phyloP scores from a whole-genome alignment of 2,888 invertebrate species.

The Harpagoxenus sublaevis region DNA sequence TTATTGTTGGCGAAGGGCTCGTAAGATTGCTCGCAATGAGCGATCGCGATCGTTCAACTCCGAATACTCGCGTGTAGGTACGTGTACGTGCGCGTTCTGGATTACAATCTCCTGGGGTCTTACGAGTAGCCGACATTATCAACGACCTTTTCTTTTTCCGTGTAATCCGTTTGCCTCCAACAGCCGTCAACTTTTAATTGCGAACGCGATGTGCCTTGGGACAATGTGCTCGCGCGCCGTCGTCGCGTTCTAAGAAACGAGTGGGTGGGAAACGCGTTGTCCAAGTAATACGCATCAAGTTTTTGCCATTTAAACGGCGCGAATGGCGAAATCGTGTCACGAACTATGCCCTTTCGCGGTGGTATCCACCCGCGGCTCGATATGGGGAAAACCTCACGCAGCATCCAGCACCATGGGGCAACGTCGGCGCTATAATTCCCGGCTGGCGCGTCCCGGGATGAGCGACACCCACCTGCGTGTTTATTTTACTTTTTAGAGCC shows the following conservation, averaged over 20 bases:
- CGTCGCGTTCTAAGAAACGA: background rate
- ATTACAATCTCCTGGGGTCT: background rate
- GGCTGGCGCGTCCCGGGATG: conserved; percentile 11
- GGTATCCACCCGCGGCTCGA: conserved; percentile 53
- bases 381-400: conserved; percentile 54
- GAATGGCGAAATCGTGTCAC: conserved; percentile 67
- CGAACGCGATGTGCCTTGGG: background rate
- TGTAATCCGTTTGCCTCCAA: background rate
- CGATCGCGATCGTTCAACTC: conserved; percentile 14
- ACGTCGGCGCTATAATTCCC: conserved; percentile 25
- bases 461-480: conserved; percentile 8
- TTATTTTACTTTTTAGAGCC: conserved; percentile 22
- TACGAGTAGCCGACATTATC: conserved; percentile 15
- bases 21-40: background rate
- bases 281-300: conserved; percentile 46
- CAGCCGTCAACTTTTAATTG: background rate
- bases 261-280: background rate
- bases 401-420: conserved; percentile 36
- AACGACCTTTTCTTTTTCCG: conserved; percentile 23
- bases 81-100: background rate
- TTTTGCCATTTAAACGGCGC: conserved; percentile 24
- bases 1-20: background rate
- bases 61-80: background rate
- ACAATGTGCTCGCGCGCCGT: background rate
- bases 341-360: conserved; percentile 77